These are phyloP conservation scores for Sesia bembeciformis DNA, from an alignment of 2,888 invertebrate species.

Conservation along the genomic window DNA sequence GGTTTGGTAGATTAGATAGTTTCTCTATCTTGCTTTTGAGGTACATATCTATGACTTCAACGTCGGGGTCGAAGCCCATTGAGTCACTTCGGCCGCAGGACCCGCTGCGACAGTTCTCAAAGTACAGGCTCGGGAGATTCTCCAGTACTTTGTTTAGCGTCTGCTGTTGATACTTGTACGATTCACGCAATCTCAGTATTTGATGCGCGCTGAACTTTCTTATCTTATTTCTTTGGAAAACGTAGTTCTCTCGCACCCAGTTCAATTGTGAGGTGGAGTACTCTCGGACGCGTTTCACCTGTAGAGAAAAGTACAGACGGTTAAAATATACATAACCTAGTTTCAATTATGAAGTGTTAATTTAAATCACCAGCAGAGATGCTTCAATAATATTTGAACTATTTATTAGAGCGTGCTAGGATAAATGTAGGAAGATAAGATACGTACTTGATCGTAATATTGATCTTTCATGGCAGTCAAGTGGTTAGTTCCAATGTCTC, in stretches of 20 bases:
- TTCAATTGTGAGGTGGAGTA: slow-evolving; percentile 93
- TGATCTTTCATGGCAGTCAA: slow-evolving; percentile 90
- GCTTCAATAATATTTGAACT: too few species aligned
- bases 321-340: background rate
- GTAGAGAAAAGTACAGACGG: slow-evolving; percentile 26
- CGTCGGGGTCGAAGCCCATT: slow-evolving; percentile 79
- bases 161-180: slow-evolving; percentile 96
- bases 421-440: background rate
- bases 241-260: slow-evolving; percentile 96
- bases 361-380: background rate
- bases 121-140: slow-evolving; percentile 90
- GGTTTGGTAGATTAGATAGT: slow-evolving; percentile 67
- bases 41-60: slow-evolving; percentile 78
- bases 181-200: slow-evolving; percentile 89
- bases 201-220: slow-evolving; percentile 96
- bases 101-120: slow-evolving; percentile 94
- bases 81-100: slow-evolving; percentile 86
- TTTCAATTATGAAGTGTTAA: background rate
- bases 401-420: too few species aligned
- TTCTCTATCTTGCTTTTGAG: slow-evolving; percentile 79
- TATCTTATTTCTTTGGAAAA: slow-evolving; percentile 94
- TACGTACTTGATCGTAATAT: slow-evolving; percentile 89
- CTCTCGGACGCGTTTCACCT: slow-evolving; percentile 93
- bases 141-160: slow-evolving; percentile 95
- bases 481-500: slow-evolving; percentile 93